A percentile compares a stretch with the other conserved stretches of the same genome.
These are phyloP conservation scores for Periophthalmus modestus DNA, from an alignment of 2,113 vertebrate genomes.

Conservation along the genomic window DNA sequence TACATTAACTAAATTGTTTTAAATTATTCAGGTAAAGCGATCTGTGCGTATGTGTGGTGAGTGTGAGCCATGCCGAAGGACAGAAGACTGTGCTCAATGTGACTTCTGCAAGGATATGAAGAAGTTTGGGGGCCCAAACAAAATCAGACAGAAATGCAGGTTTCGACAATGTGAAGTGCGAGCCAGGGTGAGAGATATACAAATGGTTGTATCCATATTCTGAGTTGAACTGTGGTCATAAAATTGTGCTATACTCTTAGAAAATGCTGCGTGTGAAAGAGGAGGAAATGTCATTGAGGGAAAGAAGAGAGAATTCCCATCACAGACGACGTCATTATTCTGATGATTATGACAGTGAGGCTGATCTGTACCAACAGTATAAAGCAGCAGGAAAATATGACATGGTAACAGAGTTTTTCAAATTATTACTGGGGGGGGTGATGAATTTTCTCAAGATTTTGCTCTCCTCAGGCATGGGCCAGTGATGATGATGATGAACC, in stretches of 20 bases:
- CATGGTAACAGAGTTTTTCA: slow-evolving; percentile 70
- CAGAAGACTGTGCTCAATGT: slow-evolving; percentile 92
- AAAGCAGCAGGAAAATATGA: slow-evolving; percentile 80
- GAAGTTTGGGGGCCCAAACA: slow-evolving; percentile 97
- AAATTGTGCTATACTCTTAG: slow-evolving; percentile 54
- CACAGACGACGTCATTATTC: slow-evolving; percentile 82
- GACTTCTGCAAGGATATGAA: slow-evolving; percentile 99
- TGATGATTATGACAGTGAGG: slow-evolving; percentile 85
- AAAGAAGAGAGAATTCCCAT: slow-evolving; percentile 82
- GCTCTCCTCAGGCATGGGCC: slow-evolving; percentile 79
- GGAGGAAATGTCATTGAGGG: slow-evolving; percentile 78
- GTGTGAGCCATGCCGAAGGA: slow-evolving; percentile 89
- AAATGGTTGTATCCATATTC: not conserved
- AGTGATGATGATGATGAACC: slow-evolving; percentile 87
- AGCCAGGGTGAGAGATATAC: slow-evolving; percentile 81
- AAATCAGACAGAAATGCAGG: slow-evolving; percentile 94
- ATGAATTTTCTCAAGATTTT: not conserved
- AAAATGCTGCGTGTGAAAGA: slow-evolving; percentile 91
- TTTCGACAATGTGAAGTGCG: slow-evolving; percentile 92
- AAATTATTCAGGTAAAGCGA: slow-evolving; percentile 82
- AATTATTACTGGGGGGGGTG: not conserved
- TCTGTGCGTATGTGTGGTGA: slow-evolving; percentile 95
- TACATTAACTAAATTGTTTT: not conserved
- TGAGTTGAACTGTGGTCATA: not conserved
- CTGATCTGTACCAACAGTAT: slow-evolving; percentile 86